Base-by-base conservation (phyloP, 2,797 vertebrate genomes). In the Neostethus bicornis region DNA sequence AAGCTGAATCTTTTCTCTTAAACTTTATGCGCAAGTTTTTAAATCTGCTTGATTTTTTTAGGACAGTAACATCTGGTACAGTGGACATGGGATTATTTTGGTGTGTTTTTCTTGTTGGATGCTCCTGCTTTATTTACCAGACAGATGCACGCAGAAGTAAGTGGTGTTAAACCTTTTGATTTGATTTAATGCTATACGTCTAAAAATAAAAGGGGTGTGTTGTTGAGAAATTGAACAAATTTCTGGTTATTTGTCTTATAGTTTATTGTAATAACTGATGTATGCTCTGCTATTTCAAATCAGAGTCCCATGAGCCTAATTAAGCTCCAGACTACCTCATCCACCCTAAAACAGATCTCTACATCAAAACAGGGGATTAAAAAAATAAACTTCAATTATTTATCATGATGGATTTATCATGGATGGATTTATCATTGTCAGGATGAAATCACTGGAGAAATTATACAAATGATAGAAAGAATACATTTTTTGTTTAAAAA, bases 131-230 rank as follows among this genome's bases (percentile, higher is more conserved):
- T 19, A 60, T 67, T 7, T 29, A 63, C 72, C 86, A 88, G 4
- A 65, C 79, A 0, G 70, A 90, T 31, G 90, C 86, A 0, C 68
- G 84, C 61, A 94, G 70, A 89, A 90, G 96, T 99, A 91, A 97
- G 96, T 94, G 4, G 1, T 17, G 16, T 19, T 17, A 10, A n/a
- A n/a, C n/a, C 4, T 63, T 29, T 45, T 17, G 19, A 42, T 11
- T 39, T 31, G 4, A 25, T 26, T 6, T 8, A 6, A 38, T 17
- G 2, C 19, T 4, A 9, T 3, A 1, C 16, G 2, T 16, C 2
- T 1, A 37, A 7, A 19, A 3, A 4, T 19, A n/a, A n/a, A n/a
- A n/a, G n/a, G n/a, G n/a, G 37, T 11, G 11, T 9, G 8, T 16
- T 38, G 8, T 7, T n/a, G 8, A 38, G 7, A 35, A 9, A 8